Base-by-base conservation (phyloP, 1,140 invertebrate species). In the Ceratoteleas bidentatus region DNA sequence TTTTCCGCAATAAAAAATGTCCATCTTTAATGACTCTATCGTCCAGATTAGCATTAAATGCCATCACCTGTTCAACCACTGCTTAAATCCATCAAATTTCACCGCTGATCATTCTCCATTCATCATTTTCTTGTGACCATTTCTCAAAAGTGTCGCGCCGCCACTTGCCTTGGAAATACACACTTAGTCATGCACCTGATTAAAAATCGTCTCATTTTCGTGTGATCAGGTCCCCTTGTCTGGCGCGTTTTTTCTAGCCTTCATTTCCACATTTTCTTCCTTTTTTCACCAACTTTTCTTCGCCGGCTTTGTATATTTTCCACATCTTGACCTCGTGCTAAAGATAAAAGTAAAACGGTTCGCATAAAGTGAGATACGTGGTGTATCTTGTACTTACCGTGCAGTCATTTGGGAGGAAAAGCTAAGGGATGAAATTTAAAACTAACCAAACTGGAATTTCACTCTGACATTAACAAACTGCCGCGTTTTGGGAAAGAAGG, bases 291-390 rank as follows among this genome's bases (percentile, higher is more conserved):
- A 43, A 77, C 24, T 69, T 77, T 50, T 69, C 73, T 69, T 68
- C 56, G 50, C 58, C 58, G 24, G 66, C 75, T 70, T 72, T 78
- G 66, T 72, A 72, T 72, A 78, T 78, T 72, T 78, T 78, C 75
- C 75, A 47, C 75, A 72, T 73, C 76, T 79, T 79, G 76, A 72
- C 76, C 76, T 79, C 68, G 62, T 73, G 72, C 53, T 73, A 73
- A 79, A 79, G 76, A 66, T 73, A 79, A 73, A 79, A 79, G 68
- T 80, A 80, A 80, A 80, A 80, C 69, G 77, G 50, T 80, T 73
- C 69, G 62, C 57, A 80, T 80, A 80, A 80, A 80, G 77, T 80
- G 77, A 80, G 77, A 80, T 80, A 80, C 68, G 77, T 68, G 66
- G 77, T 73, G 77, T 80, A 73, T 73, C 69, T 80, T 66, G 69